Conservation (phyloP, 2,888 invertebrate species). For the Aspidiotus rigidus region DNA sequence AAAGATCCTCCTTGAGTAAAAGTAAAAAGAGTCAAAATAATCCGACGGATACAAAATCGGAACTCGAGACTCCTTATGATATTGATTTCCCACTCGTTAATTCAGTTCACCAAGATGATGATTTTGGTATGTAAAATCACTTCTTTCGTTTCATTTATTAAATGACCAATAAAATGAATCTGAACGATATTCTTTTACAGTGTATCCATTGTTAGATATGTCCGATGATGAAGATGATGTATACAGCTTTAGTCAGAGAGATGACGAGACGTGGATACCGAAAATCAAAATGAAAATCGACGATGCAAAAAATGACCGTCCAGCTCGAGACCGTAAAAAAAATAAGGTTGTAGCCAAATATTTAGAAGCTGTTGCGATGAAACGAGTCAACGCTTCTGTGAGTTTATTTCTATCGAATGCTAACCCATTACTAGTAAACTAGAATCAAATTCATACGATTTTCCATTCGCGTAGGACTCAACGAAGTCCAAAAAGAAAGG, state of each 20-base stretch:
- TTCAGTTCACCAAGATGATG: slow-evolving; percentile 24
- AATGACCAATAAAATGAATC: no score
- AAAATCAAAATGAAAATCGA: slow-evolving; percentile 29
- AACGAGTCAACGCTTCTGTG: slow-evolving; percentile 1
- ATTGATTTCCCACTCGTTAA: slow-evolving; percentile 14
- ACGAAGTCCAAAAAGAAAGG: slow-evolving; percentile 7
- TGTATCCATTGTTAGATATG: slow-evolving; percentile 14
- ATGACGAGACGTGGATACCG: slow-evolving; percentile 27
- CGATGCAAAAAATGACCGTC: slow-evolving; percentile 16
- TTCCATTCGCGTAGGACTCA: neutral
- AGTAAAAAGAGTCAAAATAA: slow-evolving; percentile 12
- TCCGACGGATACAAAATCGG: slow-evolving; percentile 2
- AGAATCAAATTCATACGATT: no score
- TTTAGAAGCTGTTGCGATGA: slow-evolving; percentile 19
- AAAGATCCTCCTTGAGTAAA: neutral
- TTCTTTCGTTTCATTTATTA: no score
- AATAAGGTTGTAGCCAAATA: slow-evolving; percentile 26
- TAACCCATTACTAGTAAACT: neutral
- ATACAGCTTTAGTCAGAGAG: slow-evolving; percentile 21
- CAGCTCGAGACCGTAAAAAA: slow-evolving; percentile 15
- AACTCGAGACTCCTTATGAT: slow-evolving; percentile 10
- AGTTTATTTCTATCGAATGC: neutral
- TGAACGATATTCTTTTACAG: slow-evolving; percentile 6
- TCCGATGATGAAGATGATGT: slow-evolving; percentile 27
- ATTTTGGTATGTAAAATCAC: slow-evolving; percentile 9